Base-by-base conservation (phyloP, 2,797 vertebrate genomes). In the Xiphophorus birchmanni region DNA sequence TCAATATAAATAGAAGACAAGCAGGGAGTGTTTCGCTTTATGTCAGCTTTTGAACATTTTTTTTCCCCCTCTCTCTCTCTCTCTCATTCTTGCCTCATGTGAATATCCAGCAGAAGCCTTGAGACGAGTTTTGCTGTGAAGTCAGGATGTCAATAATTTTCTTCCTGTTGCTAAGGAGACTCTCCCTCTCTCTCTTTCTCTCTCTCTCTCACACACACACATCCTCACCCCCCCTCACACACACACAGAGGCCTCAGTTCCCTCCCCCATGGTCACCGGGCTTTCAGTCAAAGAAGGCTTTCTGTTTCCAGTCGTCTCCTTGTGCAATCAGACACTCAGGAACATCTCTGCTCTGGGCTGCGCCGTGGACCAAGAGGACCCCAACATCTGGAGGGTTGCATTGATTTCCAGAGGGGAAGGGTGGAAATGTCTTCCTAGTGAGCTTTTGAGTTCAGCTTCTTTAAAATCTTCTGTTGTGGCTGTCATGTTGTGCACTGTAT, bases 1-100 rank as follows among this genome's bases (percentile, higher is more conserved):
- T 96, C 94, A 96, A 96, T 96, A 95, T 96, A 96, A 96, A 96
- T 96, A 91, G 93, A 94, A 94, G 94, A 92, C 93, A 91, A 91
- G 93, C 90, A 84, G 93, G 86, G 94, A 94, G 94, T 83, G 90
- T 87, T 90, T 95, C 90, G 93, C 92, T 95, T 95, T 94, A 93
- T 94, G 90, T 95, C 92, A 84, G 91, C 95, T 94, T 96, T 96
- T 96, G 93, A 95, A 93, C 90, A 91, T 92, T 52, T 78, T 91
- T 91, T 52, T 2, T 50, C 1, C 7, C 15, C 0, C 48, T 48
- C 17, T 21, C 48, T 32, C 37, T 45, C 87, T 82, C 89, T 10
- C 2, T 3, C 87, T 82, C 93, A 91, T 88, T 86, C 90, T 93
- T 88, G 73, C 89, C 87, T 77, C 89, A 88, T 90, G 89, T 91